Evolutionary conservation across 2,797 vertebrate species (phyloP).

Genomic region (Periparus ater): DNA sequence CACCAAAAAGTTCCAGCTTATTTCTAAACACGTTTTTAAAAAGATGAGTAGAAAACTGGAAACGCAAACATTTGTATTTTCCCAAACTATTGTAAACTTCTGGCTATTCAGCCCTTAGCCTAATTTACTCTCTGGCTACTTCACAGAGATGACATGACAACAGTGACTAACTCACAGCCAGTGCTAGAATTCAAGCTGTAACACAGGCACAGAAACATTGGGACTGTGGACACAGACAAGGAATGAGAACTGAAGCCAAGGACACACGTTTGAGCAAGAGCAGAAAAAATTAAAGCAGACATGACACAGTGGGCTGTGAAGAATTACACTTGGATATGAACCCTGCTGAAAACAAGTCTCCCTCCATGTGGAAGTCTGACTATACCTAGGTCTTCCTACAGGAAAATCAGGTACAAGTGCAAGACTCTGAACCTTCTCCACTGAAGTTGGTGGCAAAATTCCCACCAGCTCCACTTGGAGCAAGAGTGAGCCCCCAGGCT

Average conservation of each 20-base stretch:
- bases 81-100: neutral
- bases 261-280: neutral
- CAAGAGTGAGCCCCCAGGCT: neutral
- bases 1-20: neutral
- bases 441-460: neutral
- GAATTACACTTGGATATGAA: neutral
- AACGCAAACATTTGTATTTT: neutral
- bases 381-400: neutral
- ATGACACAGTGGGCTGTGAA: neutral
- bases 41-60: neutral
- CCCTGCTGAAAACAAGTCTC: neutral
- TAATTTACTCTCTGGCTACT: neutral
- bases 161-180: neutral
- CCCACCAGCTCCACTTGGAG: neutral
- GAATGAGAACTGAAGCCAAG: neutral
- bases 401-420: neutral
- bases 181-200: neutral
- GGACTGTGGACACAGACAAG: neutral
- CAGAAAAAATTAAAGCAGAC: constrained; percentile 14
- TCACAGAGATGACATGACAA: neutral
- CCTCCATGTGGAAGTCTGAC: neutral
- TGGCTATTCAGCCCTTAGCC: neutral
- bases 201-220: neutral
- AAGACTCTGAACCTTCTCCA: neutral
- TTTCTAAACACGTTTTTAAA: neutral